phyloP scores from a whole-genome alignment of 2,113 vertebrate genomes.

The Romanogobio albipinnatus region DNA sequence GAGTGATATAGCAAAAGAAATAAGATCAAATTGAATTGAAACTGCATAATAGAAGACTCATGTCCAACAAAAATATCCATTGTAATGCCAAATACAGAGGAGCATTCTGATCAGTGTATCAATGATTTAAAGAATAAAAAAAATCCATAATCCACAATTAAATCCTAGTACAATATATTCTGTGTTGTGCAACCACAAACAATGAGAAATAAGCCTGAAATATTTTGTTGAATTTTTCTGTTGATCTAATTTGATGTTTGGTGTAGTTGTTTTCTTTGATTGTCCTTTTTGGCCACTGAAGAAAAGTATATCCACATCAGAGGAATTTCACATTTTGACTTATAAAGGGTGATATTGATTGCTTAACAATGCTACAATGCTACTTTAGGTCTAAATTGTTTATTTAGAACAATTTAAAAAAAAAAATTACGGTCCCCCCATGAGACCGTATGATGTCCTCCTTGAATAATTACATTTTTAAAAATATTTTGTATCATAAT shows the following conservation, averaged over 20 bases:
- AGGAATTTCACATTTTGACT: constrained; percentile 75
- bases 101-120: constrained; percentile 1
- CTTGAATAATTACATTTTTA: constrained; percentile 71
- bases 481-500: constrained; percentile 95
- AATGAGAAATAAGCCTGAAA: constrained; percentile 70
- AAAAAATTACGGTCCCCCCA: no score
- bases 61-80: background rate
- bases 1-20: background rate
- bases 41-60: background rate
- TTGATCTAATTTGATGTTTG: constrained; percentile 63
- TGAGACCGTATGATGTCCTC: constrained; percentile 67
- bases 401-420: no score
- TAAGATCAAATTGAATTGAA: background rate
- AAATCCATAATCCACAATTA: background rate
- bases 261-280: constrained; percentile 69
- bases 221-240: constrained; percentile 65
- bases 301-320: constrained; percentile 71
- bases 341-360: constrained; percentile 79
- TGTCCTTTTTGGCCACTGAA: constrained; percentile 67
- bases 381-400: constrained; percentile 81
- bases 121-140: background rate
- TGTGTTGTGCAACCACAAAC: constrained; percentile 63
- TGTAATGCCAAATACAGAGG: background rate
- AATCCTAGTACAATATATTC: constrained; percentile 24
- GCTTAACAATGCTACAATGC: constrained; percentile 87